Evolutionary conservation across 1,140 invertebrate species (phyloP), one percentile per base, ranked within the genome.

Genomic region (Euura saliciscinereae): DNA sequence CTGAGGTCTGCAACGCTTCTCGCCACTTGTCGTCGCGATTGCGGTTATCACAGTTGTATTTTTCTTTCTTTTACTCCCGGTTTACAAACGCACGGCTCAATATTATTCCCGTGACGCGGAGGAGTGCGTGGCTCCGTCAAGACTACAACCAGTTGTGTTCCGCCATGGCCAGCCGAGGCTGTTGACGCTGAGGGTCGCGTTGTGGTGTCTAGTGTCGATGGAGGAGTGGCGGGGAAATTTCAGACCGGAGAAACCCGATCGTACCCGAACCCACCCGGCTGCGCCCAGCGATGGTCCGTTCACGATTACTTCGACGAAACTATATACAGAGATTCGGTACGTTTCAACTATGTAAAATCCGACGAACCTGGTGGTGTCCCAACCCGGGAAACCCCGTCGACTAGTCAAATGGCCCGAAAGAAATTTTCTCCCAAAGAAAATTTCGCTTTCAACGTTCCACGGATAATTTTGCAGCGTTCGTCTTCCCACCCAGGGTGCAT

Each of bases 321-420:
- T 0, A 28, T 28, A 28, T 28, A 74, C 66, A 79, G 74, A 78
- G 80, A 64, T 71, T 43, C 11, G 71, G 76, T 78, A 83, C 75
- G 78, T 78, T 76, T 78, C 73, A 74, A 76, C 2, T 68, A n/a
- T n/a, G n/a, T n/a, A 68, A 46, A 51, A 45, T 68, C 11, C 67
- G 66, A 28, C 28, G 28, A 45, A 66, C 51, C 65, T n/a, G 43
- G 28, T 42, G 6, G 44, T 44, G 66, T 7, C 28, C 44, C 43
- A 11, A 68, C 13, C 44, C 45, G 4, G 44, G 45, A 5, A 43
- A 68, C 67, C 10, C 67, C 5, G 10, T 4, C 45, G 67, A 4
- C 67, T 43, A 43, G 67, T 44, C 4, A 1, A 8, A 43, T 3
- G 43, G 67, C 67, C 67, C 11, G 67, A 43, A 43, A 4, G 43